phyloP scores from a whole-genome alignment of 2,113 vertebrate genomes.

The Tupaia chinensis region DNA sequence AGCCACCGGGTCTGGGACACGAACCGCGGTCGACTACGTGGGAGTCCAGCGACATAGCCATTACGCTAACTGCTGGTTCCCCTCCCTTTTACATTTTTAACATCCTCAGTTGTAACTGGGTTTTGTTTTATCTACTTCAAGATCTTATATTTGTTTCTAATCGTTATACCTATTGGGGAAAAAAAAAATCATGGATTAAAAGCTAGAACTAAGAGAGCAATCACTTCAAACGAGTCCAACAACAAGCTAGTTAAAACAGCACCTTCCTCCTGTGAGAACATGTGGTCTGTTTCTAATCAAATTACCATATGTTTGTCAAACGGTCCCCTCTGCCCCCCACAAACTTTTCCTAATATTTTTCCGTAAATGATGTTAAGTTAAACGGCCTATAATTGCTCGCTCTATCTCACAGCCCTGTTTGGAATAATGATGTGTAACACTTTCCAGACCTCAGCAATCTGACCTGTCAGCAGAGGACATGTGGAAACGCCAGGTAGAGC shows the following conservation, averaged over 20 bases:
- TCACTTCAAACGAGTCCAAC: slow-evolving; percentile 59
- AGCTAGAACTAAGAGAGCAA: slow-evolving; percentile 33
- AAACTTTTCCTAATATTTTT: slow-evolving; percentile 82
- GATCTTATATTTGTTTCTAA: slow-evolving; percentile 58
- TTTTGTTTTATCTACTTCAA: slow-evolving; percentile 72
- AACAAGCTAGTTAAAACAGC: slow-evolving; percentile 44
- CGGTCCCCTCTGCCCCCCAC: slow-evolving; percentile 45
- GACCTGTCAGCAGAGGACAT: slow-evolving; percentile 67
- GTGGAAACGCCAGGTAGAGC: slow-evolving; percentile 50
- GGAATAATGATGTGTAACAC: slow-evolving; percentile 72
- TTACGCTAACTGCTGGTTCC: too few species aligned
- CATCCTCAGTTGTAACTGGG: slow-evolving; percentile 63
- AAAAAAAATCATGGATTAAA: slow-evolving; percentile 13
- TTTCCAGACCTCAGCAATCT: slow-evolving; percentile 73
- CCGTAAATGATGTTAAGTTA: slow-evolving; percentile 73
- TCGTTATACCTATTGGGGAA: slow-evolving; percentile 27
- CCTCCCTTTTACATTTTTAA: slow-evolving; percentile 45
- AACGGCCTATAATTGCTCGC: slow-evolving; percentile 70
- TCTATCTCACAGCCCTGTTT: slow-evolving; percentile 67
- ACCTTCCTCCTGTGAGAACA: slow-evolving; percentile 72
- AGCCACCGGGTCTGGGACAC: too few species aligned
- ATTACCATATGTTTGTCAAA: slow-evolving; percentile 53
- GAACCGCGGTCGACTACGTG: too few species aligned
- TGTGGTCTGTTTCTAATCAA: slow-evolving; percentile 78
- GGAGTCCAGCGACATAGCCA: too few species aligned